These are phyloP conservation scores for Scaptomyza hsui DNA, from an alignment of 1,140 invertebrate species.

Conservation along the genomic window DNA sequence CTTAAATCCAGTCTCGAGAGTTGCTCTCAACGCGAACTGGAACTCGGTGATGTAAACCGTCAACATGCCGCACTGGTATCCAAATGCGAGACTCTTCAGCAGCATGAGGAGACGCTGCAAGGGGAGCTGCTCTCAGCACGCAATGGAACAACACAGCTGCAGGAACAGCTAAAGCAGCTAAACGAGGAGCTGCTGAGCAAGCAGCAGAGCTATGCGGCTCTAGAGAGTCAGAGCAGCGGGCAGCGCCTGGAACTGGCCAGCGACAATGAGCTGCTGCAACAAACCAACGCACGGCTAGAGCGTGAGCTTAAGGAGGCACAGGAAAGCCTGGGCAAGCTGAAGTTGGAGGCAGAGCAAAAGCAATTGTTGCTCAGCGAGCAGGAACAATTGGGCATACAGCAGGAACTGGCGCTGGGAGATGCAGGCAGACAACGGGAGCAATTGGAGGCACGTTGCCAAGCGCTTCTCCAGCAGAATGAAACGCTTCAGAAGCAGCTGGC, in stretches of 20 bases:
- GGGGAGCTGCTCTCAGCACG: constrained; percentile 39
- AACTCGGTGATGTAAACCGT: constrained; percentile 50
- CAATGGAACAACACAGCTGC: constrained; percentile 22
- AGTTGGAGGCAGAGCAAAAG: constrained; percentile 74
- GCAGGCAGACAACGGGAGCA: constrained; percentile 53
- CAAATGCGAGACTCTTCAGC: constrained; percentile 51
- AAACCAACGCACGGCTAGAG: constrained; percentile 64
- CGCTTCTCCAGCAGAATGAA: constrained; percentile 53
- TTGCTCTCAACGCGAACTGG: constrained; percentile 40
- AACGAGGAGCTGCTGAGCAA: constrained; percentile 49
- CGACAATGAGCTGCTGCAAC: constrained; percentile 53
- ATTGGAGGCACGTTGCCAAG: constrained; percentile 55
- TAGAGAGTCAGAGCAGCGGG: constrained; percentile 27
- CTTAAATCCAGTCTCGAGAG: constrained; percentile 31
- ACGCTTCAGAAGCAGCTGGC: constrained; percentile 57
- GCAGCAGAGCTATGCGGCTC: constrained; percentile 49
- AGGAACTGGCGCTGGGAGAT: constrained; percentile 56
- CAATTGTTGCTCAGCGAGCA: constrained; percentile 55
- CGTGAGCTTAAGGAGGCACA: constrained; percentile 84
- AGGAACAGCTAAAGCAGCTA: constrained; percentile 37
- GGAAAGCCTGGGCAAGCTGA: constrained; percentile 66
- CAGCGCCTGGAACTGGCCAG: constrained; percentile 41
- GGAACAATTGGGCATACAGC: constrained; percentile 57
- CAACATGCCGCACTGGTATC: constrained; percentile 44
- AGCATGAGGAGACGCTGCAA: constrained; percentile 53